Conservation (phyloP, 1,140 invertebrate genomes). For the Bradysia coprophila region DNA sequence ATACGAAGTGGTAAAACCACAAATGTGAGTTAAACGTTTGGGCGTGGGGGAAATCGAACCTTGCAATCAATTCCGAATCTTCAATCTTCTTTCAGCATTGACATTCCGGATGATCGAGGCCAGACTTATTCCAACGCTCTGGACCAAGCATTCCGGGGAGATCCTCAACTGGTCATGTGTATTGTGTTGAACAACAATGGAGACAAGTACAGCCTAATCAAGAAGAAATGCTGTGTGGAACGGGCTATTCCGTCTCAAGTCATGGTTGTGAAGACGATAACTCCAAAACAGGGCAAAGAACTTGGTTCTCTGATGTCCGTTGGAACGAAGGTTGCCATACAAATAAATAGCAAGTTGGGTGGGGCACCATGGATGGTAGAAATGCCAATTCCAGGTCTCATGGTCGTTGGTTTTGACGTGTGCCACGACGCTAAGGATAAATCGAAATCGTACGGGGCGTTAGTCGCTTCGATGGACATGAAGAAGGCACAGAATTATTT, state of each 20-base stretch:
- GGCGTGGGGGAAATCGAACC: too few relatives aligned
- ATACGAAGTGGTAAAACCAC: conserved; percentile 16
- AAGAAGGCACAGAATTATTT: conserved; percentile 41
- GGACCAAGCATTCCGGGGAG: conserved; percentile 30
- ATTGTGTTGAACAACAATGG: conserved; percentile 39
- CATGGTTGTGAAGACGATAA: conserved; percentile 36
- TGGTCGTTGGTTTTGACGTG: conserved; percentile 78
- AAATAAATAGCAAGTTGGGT: conserved; percentile 64
- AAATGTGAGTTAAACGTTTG: conserved; percentile 24
- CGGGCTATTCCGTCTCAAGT: conserved; percentile 56
- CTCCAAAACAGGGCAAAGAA: conserved; percentile 25
- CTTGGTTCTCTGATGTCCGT: conserved; percentile 44
- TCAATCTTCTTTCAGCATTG: conserved; percentile 9
- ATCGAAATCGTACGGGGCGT: conserved; percentile 43
- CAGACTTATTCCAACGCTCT: conserved; percentile 30
- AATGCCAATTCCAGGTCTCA: conserved; percentile 45
- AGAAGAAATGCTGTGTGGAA: conserved; percentile 69
- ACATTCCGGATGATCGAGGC: conserved; percentile 25
- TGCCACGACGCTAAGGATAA: conserved; percentile 54
- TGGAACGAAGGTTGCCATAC: conserved; percentile 67
- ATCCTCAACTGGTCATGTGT: conserved; percentile 37
- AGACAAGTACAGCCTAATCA: conserved; percentile 67
- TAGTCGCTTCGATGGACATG: conserved; percentile 58
- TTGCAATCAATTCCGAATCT: conserved; percentile 9
- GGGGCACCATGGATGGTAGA: conserved; percentile 65